Evolutionary conservation across 2,113 vertebrate species (phyloP), one percentile per base, ranked within the genome.

Genomic region (Origma solitaria): DNA sequence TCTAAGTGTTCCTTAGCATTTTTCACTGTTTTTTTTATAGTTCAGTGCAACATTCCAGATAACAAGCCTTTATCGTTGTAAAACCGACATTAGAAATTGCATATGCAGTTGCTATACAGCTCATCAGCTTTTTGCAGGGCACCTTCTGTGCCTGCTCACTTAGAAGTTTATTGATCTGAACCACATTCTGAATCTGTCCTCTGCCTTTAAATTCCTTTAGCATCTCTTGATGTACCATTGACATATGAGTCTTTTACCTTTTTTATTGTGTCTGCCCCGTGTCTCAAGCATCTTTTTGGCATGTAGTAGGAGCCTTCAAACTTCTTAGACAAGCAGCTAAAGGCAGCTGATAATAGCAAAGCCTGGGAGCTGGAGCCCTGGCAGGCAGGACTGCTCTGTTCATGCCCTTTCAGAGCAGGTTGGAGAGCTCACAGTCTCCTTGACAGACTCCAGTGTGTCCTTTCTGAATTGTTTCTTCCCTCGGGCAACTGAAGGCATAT

Each of bases 391-490:
- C 60, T 54, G 47, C 27, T 7, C 37, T 54, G 31, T n/a, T 64
- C 35, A 4, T 28, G 28, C 79, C 82, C 84, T 89, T 90, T 58
- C 54, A 17, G 69, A 85, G 82, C 38, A 45, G 83, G 12, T 58
- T 79, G 68, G 62, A 61, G 76, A 54, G 49, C 68, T 92, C 31
- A 1, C 27, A 9, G 31, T 42, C 87, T 92, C 90, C 82, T 86
- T 94, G 85, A 61, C 76, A 78, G 88, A 21, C n/a, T 90, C 78
- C 30, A 45, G 69, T 37, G 51, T 61, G 81, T 84, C 88, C 72
- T 85, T 87, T 69, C 84, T 68, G 49, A 90, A 24, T 77, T 60
- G 88, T 44, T 81, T 57, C 88, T 84, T 88, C 92, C 93, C 93
- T 35, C 33, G 64, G 93, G 94, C 90, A 81, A 11, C 79, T 62